Base-by-base conservation (phyloP, 2,797 vertebrate species). In the Mormyrus hasselquistii region DNA sequence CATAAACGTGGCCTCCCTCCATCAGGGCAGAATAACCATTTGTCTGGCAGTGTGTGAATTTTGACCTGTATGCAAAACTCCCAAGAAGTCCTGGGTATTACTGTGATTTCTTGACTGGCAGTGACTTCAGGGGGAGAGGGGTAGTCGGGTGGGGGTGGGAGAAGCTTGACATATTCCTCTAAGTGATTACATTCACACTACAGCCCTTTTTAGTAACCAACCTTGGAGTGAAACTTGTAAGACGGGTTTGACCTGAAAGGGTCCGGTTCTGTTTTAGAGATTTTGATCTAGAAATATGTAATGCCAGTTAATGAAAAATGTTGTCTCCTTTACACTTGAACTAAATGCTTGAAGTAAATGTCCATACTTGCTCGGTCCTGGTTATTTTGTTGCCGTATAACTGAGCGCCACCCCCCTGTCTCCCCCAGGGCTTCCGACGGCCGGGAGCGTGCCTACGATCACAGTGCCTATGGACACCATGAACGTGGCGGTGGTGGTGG, bases 381-480 rank as follows among this genome's bases (percentile, higher is more conserved):
- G 73, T 79, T 79, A 79, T 79, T 79, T 79, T 79, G 14, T 44
- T 86, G 10, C 50, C 25, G 2, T 57, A 14, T n/a, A 69, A 38
- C 88, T 92, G 89, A 91, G 86, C 76, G 38, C 38, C 57, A 49
- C 76, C 69, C 87, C 25, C 84, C 86, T 87, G 92, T 91, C 88
- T 79, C 94, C 93, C 88, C 90, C 98, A 99, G 98, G 97, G 97
- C 97, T 96, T 97, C 99, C 95, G 99, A 99, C 95, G 98, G 96
- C 95, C 97, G 98, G 95, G 98, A 99, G 93, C 98, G 99, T 95
- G 96, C 97, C 91, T 99, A 99, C 93, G 99, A 99, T 95, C 98
- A 99, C 97, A 99, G 97, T 98, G 98, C 98, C 91, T 99, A 99
- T 94, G 98, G 98, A 98, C 99, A 99, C 95, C 98, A 99, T 91